A percentile compares a stretch with the other conserved stretches of the same genome.
Evolutionary conservation across 2,113 vertebrate genomes (phyloP).

Genomic region (Lipotes vexillifer): DNA sequence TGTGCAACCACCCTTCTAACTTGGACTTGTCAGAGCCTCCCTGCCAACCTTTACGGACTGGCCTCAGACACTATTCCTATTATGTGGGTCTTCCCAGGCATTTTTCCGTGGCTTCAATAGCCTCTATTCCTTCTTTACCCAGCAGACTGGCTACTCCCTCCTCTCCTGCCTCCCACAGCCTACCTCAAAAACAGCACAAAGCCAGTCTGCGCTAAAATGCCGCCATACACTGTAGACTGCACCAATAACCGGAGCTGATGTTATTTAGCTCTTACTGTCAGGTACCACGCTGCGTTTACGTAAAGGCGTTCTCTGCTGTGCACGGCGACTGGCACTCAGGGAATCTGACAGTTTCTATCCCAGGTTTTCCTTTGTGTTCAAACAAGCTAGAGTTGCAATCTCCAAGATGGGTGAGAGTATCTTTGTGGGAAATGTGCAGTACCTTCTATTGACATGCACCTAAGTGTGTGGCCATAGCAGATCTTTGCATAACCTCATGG

Average conservation of each 20-base stretch:
- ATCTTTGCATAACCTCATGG: neutral
- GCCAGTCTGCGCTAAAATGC: neutral
- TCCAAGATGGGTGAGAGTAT: neutral
- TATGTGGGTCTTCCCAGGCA: neutral
- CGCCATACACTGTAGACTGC: accelerated
- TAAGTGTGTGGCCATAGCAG: neutral
- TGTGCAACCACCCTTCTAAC: neutral
- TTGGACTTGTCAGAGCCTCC: neutral
- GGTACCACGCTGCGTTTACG: neutral
- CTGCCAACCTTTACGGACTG: neutral
- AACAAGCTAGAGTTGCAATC: neutral
- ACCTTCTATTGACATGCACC: neutral
- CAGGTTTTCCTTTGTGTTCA: neutral
- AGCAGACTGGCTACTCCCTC: neutral
- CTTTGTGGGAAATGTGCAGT: neutral
- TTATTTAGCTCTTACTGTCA: neutral
- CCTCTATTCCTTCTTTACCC: neutral
- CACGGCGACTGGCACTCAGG: neutral
- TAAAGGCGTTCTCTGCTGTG: neutral
- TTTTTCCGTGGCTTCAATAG: neutral
- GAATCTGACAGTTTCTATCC: neutral
- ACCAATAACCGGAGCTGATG: neutral
- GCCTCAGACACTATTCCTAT: neutral
- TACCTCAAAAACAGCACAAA: neutral
- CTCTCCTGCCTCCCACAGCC: neutral